phyloP scores from a whole-genome alignment of 2,113 vertebrate species.

The Rhea americana region DNA sequence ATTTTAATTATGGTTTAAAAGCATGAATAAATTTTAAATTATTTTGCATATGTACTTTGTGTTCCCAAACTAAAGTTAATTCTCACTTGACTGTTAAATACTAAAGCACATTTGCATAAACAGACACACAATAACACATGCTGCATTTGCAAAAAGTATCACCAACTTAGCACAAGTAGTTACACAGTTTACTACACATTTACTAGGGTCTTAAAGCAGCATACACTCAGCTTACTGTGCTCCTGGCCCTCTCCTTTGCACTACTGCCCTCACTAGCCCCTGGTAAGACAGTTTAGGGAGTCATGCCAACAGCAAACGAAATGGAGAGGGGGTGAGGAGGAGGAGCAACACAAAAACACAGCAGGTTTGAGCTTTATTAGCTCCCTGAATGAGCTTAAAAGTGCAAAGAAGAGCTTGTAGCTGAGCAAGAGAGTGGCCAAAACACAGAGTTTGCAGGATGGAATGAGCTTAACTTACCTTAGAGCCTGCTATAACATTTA shows the following conservation, averaged over 20 bases:
- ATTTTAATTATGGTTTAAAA: background rate
- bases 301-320: background rate
- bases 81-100: background rate
- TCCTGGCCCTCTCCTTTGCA: accelerated
- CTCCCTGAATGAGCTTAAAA: no score
- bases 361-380: no score
- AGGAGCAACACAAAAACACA: background rate
- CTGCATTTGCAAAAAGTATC: background rate
- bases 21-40: background rate
- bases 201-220: background rate
- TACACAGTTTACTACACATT: background rate
- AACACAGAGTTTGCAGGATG: accelerated
- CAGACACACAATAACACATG: no score
- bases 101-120: background rate
- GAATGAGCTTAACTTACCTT: background rate
- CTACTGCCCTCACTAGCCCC: background rate
- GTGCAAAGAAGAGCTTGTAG: background rate
- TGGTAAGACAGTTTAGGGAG: accelerated
- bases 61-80: background rate
- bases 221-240: accelerated
- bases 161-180: background rate
- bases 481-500: no score
- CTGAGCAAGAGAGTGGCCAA: accelerated
- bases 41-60: background rate
- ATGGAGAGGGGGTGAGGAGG: accelerated